phyloP scores from a whole-genome alignment of 2,113 vertebrate species.

The Sialia sialis region DNA sequence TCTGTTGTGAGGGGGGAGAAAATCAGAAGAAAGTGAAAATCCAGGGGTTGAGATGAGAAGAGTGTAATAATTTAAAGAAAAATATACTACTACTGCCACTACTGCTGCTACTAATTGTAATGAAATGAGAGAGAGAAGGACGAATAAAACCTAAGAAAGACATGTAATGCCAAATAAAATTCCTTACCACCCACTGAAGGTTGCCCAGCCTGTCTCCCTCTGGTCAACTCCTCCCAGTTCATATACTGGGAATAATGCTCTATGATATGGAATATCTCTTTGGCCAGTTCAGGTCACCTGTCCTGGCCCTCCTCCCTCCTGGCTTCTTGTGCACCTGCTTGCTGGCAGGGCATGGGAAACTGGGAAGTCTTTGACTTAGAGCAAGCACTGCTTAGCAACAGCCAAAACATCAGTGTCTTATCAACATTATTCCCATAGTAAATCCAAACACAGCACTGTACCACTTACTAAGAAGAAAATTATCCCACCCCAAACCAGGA shows the following conservation, averaged over 20 bases:
- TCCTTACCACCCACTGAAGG: background rate
- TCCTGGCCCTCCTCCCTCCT: background rate
- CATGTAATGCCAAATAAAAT: background rate
- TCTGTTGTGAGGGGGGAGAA: background rate
- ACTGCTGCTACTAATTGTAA: background rate
- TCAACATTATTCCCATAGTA: background rate
- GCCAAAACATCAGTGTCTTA: background rate
- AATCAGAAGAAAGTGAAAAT: background rate
- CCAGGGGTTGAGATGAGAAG: background rate
- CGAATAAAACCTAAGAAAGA: background rate
- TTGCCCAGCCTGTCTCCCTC: background rate
- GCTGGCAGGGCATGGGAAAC: accelerated
- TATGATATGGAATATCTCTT: background rate
- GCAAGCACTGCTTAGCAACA: background rate
- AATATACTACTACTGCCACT: background rate
- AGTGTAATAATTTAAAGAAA: background rate
- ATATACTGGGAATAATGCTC: background rate
- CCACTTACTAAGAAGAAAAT: background rate
- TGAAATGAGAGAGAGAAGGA: background rate
- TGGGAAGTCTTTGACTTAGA: background rate
- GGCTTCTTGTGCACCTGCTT: background rate
- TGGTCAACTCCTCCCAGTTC: background rate
- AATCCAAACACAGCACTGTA: background rate
- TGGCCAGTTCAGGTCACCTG: background rate
- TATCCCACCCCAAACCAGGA: background rate